Conservation (phyloP, 1,140 invertebrate genomes). For the Drosophila melanica region DNA sequence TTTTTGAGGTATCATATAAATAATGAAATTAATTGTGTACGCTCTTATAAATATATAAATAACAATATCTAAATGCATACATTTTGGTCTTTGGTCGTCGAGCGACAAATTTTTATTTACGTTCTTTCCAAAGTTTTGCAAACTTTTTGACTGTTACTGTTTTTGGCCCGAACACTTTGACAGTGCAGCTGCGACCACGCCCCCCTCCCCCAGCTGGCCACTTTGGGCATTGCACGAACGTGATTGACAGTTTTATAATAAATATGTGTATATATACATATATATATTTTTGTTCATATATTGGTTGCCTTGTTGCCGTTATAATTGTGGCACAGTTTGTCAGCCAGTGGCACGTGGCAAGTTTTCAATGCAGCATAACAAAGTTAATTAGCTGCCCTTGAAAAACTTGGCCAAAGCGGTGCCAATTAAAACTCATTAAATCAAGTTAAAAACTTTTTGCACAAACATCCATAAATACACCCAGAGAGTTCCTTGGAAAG, state of each 20-base stretch:
- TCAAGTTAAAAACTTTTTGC: conserved; percentile 77
- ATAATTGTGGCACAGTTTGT: conserved; percentile 39
- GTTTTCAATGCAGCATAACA: conserved; percentile 23
- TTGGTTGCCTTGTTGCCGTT: conserved; percentile 4
- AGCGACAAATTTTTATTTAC: neutral
- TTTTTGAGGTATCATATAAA: too few species aligned
- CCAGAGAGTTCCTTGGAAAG: neutral
- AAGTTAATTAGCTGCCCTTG: conserved; percentile 71
- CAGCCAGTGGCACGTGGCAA: conserved; percentile 1
- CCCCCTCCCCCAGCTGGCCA: neutral
- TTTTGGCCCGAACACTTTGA: conserved; percentile 37
- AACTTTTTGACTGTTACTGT: conserved; percentile 26
- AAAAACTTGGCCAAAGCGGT: conserved; percentile 68
- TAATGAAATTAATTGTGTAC: too few species aligned
- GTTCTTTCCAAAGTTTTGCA: neutral
- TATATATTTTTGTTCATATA: conserved; percentile 9
- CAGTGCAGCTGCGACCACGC: conserved; percentile 38
- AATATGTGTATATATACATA: neutral
- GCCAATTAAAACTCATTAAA: conserved; percentile 80
- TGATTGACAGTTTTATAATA: conserved; percentile 76
- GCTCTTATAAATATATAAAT: too few species aligned
- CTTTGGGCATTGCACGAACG: conserved; percentile 11
- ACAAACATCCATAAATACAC: conserved; percentile 32
- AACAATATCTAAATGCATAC: too few species aligned
- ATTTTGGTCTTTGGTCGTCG: neutral